Evolutionary conservation across 2,113 vertebrate species (phyloP), one percentile per base, ranked within the genome.

Genomic region (Varanus komodoensis): DNA sequence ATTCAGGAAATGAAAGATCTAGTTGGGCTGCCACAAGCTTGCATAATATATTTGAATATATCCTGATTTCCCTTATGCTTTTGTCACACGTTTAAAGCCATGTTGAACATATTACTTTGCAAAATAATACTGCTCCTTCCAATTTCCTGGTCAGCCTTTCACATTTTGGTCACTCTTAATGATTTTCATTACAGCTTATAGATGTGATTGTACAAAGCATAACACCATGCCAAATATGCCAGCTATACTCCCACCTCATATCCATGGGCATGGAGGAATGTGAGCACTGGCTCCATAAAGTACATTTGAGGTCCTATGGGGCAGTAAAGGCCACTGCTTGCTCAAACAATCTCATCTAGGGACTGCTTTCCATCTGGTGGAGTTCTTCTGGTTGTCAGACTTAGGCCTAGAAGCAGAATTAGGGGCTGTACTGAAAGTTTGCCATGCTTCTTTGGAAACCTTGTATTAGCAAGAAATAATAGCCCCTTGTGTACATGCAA

Each of bases 381-480:
- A 44, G n/a, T n/a, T n/a, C 38, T 44, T 32, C 25, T 87, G 78
- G 71, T 88, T 57, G 15, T 34, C 0, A 1, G 83, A 69, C 1
- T n/a, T 50, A 32, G 5, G 64, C 83, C 71, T 80, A 84, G 75
- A 9, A 82, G 77, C 68, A 82, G 81, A 0, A 81, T 8, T 54
- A 89, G 89, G 80, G 23, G 38, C 50, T 8, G 0, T n/a, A 25
- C n/a, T 5, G n/a, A 23, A 48, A 85, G 34, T n/a, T 68, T 71
- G 27, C 78, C 12, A 64, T 87, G 0, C 0, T 11, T 81, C 82
- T 38, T 73, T 81, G 6, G 87, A 82, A 81, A 21, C 12, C n/a
- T 87, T 69, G n/a, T 0, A 14, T 86, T 94, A 92, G 88, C 92
- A 93, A 92, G 86, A 81, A 92, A 91, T 87, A 89, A 91, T 87